A percentile compares a stretch with the other conserved stretches of the same genome.
Conservation (phyloP, 2,113 vertebrate species). For the Crotalus helleri region DNA sequence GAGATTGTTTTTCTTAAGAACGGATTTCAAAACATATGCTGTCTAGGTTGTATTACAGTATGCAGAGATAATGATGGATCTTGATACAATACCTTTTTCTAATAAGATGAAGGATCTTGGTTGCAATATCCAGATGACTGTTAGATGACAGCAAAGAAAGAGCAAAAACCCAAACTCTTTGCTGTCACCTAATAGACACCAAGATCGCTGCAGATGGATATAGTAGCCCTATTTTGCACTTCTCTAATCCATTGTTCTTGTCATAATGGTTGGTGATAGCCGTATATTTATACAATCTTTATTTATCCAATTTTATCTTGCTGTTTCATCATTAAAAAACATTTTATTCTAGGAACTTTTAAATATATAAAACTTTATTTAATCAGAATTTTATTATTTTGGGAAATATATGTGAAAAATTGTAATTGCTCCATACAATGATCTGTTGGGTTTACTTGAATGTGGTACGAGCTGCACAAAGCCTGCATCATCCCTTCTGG, state of each 20-base stretch:
- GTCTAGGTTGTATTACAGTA: neutral
- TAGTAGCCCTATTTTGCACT: neutral
- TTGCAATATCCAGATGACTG: neutral
- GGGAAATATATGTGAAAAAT: neutral
- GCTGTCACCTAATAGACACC: neutral
- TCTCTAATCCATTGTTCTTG: neutral
- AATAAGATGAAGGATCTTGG: neutral
- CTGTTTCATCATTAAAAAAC: neutral
- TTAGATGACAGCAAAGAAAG: neutral
- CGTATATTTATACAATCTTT: neutral
- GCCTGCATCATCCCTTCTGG: neutral
- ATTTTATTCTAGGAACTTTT: neutral
- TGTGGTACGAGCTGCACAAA: too few relatives aligned
- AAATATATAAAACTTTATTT: neutral
- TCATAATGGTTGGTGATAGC: neutral
- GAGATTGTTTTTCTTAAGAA: neutral
- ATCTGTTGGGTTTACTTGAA: neutral
- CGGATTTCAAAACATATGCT: neutral
- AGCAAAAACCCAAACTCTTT: neutral
- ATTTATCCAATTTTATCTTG: neutral
- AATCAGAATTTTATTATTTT: neutral
- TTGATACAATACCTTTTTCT: neutral
- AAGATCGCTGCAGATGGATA: neutral
- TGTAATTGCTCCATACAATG: neutral
- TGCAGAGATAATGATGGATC: neutral